Evolutionary conservation across 2,888 invertebrate species (phyloP), one percentile per base, ranked within the genome.

Genomic region (Hemaris fuciformis): DNA sequence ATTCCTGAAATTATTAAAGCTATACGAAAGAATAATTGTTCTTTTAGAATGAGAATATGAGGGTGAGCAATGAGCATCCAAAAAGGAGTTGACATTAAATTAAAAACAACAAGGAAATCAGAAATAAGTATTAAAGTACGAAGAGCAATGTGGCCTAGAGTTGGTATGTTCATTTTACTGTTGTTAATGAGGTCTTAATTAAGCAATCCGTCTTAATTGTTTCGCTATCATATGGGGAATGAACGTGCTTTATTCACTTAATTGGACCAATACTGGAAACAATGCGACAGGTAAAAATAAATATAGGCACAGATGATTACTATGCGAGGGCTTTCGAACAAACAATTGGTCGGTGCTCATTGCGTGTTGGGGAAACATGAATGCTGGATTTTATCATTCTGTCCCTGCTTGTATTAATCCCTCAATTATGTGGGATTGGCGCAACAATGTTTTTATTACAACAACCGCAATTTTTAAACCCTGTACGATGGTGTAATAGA

Each of bases 181-280:
- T 63, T 43, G 63, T 65, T 70, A 70, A 71, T 66, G 65, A 71
- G 63, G 59, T 42, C 62, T 68, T 72, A 74, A 74, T 74, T 68
- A 72, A 74, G 69, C 66, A 70, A 73, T 73, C 64, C 66, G 70
- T 73, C 64, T 69, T 63, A 65, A 68, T 67, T 67, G 66, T 42
- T 13, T 10, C 10, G 5, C 23, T 38, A 38, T 18, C 42, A 15
- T n/a, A n/a, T n/a, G n/a, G 58, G 5, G 41, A 43, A 27, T 15
- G 25, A 42, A 25, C 42, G 8, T 15, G 18, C 25, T 58, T 43
- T 42, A 58, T 58, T 15, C 38, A 25, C 41, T 58, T 58, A 58
- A 58, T 58, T 58, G 42, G 58, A 25, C 10, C 58, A 58, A 58
- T 42, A 43, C 41, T 25, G 43, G 42, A 43, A 42, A 58, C 58